These are phyloP conservation scores for Pristionchus pacificus DNA, from an alignment of 1,140 invertebrate genomes.

Conservation along the genomic window DNA sequence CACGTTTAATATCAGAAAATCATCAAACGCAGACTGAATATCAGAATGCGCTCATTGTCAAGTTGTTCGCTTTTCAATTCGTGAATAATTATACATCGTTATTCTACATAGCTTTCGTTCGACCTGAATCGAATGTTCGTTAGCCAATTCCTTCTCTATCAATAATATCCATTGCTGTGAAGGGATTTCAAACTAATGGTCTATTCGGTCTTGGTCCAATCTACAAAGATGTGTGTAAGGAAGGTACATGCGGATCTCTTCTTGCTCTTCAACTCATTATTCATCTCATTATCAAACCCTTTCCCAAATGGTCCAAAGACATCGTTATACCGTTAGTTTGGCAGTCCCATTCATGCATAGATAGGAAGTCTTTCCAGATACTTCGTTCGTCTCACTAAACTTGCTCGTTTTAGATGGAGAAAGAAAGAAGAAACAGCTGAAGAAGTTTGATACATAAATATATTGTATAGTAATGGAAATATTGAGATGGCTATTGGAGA, in stretches of 20 bases:
- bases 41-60: conserved; percentile 25
- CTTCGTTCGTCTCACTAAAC: conserved; percentile 2
- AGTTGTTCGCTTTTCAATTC: conserved; percentile 32
- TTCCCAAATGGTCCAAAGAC: conserved; percentile 29
- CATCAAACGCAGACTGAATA: conserved; percentile 27
- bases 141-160: background rate
- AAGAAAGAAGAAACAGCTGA: background rate
- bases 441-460: background rate
- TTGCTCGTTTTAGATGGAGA: background rate
- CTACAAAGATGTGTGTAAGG: conserved; percentile 21
- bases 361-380: conserved; percentile 22
- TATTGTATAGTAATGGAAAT: background rate
- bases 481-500: background rate
- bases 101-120: conserved; percentile 30
- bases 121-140: conserved; percentile 25
- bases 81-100: conserved; percentile 31
- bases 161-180: conserved; percentile 1
- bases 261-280: conserved; percentile 18
- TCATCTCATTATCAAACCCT: conserved; percentile 15
- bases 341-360: background rate
- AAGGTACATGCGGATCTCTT: conserved; percentile 27
- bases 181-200: conserved; percentile 28
- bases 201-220: conserved; percentile 22
- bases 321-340: conserved; percentile 25
- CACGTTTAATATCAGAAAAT: conserved; percentile 26